Evolutionary conservation across 2,797 vertebrate species (phyloP), one percentile per base, ranked within the genome.

Genomic region (Intellagama lesueurii): DNA sequence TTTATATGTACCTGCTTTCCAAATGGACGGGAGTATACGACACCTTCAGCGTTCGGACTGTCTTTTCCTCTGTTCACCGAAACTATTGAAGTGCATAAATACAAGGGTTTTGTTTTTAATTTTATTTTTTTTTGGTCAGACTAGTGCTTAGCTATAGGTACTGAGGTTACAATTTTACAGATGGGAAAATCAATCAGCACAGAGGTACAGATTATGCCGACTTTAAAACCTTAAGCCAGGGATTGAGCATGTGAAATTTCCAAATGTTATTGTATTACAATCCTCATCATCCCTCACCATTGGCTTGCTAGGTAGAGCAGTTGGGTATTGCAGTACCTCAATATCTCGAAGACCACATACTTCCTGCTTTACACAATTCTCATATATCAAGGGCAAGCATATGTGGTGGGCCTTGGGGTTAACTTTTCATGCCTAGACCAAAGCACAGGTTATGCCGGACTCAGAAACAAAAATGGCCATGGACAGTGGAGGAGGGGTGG

Each of bases 1-100:
- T 84, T 52, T n/a, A 86, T 81, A 91, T 91, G 1, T 81, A 94
- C 88, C 47, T 68, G 90, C 87, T 89, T 95, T 85, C 44, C 69
- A 77, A 93, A 90, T 47, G 92, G 75, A 77, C 52, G 2, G 5
- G 28, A 88, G 86, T 90, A 84, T 4, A 91, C 56, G 52, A 64
- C 11, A 30, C 91, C 93, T 92, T 92, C 92, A 24, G 86, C 91
- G 85, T 49, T 44, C 87, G 85, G 19, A 83, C n/a, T 89, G 7
- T 91, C 90, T 1, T 24, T 24, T 83, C 91, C 93, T 83, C 35
- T 83, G 91, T 89, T 86, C 77, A 91, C 85, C 80, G 72, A 49
- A 94, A 83, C 87, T 95, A 69, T 6, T 35, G 86, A 91, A 86
- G 86, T 56, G 83, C 86, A 91, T 88, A 30, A 86, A 90, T 0